phyloP scores from a whole-genome alignment of 2,113 vertebrate genomes.

The Heptranchias perlo region DNA sequence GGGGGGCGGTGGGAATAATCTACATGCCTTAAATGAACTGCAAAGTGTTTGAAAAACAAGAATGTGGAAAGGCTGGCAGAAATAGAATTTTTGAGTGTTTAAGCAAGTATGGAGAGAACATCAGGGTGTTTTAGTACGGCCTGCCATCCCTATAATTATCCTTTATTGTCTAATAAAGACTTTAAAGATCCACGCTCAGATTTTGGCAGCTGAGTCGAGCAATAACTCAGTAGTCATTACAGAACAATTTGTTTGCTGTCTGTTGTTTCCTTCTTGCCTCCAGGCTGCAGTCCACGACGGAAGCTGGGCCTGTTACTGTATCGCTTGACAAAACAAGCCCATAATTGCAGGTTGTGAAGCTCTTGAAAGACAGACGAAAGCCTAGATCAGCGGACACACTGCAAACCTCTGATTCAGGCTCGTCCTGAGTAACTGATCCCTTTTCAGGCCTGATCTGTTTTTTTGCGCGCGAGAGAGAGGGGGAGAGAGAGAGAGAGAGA shows the following conservation, averaged over 20 bases:
- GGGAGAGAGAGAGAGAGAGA: not conserved
- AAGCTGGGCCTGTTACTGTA: not conserved
- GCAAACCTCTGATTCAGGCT: not conserved
- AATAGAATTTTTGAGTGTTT: not conserved
- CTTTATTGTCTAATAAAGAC: constrained; percentile 42
- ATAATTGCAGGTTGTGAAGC: constrained; percentile 19
- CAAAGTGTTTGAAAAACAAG: not conserved
- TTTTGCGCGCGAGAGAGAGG: no score
- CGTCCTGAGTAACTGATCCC: constrained; percentile 8
- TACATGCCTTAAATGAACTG: not conserved
- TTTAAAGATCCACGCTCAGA: constrained; percentile 40
- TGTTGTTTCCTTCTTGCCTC: constrained; percentile 42
- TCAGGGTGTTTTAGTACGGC: constrained; percentile 22
- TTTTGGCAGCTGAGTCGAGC: constrained; percentile 39
- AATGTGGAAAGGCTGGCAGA: not conserved
- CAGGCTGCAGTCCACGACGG: constrained; percentile 19
- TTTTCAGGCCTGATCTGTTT: not conserved
- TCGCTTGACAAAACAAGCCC: constrained; percentile 22
- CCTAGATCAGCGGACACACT: not conserved
- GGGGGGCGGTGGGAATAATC: not conserved
- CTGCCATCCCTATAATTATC: constrained; percentile 38
- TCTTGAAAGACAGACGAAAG: constrained; percentile 15
- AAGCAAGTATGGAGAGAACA: not conserved
- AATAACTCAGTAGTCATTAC: constrained; percentile 46
- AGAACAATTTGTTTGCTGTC: constrained; percentile 50